Evolutionary conservation across 2,888 invertebrate genomes (phyloP), one percentile per base, ranked within the genome.

Genomic region (Ichneumoninae sp.): DNA sequence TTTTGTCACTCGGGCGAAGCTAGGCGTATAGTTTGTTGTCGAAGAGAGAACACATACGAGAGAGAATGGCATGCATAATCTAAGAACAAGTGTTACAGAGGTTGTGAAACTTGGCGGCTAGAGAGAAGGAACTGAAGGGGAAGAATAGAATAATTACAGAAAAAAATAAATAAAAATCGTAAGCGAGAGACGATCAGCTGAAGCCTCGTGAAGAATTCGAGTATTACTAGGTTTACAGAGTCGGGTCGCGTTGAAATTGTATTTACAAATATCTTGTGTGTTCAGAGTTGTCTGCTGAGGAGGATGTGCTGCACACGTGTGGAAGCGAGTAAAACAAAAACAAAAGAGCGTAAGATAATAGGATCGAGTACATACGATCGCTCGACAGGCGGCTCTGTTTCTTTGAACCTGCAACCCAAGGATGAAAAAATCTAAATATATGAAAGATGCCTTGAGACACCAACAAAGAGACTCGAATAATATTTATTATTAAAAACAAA

Each of bases 361-460:
- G 93, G 94, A 94, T 94, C 93, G 94, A 94, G 95, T 97, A 97
- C 97, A 95, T 97, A 97, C 96, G 97, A 96, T 96, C 97, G 95
- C 94, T 97, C 97, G 96, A 96, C 96, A 93, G 96, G 96, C 94
- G 96, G 96, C 95, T 97, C 97, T 94, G 96, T 95, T 95, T 97
- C 97, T 96, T 97, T 97, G 96, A 96, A 97, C 96, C 97, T 97
- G 97, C 92, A 97, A 97, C 91, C 93, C 91, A 93, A 93, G 92
- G 91, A 93, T 91, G 90, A 93, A 86, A 47, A 92, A 88, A 91
- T 87, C 79, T 76, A 76, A 82, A 75, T 84, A 75, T 72, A 79
- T 30, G 50, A 66, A 71, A 70, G 66, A 26, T 50, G 44, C 66
- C 74, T 81, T 71, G 47, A 77, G 52, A 75, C 47, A 62, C 52